Evolutionary conservation across 1,140 invertebrate species (phyloP).

Genomic region (Holotrichia oblita): DNA sequence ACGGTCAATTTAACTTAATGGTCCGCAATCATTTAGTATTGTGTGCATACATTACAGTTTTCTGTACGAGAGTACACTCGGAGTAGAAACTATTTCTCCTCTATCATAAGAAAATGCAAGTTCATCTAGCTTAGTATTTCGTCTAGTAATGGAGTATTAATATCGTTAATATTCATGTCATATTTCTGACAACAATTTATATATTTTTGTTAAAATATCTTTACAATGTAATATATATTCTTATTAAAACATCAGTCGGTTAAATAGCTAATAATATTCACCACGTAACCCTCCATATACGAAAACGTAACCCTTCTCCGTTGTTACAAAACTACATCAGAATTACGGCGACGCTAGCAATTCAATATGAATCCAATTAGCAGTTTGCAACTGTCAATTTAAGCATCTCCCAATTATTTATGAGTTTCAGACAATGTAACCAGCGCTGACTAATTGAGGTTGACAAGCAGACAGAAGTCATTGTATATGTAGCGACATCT

Average conservation of each 20-base stretch:
- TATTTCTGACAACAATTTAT: not conserved
- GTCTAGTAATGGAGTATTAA: not conserved
- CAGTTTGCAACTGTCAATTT: constrained; percentile 17
- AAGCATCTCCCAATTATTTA: constrained; percentile 2
- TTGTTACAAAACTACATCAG: not conserved
- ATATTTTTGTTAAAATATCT: too few relatives aligned
- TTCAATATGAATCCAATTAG: constrained; percentile 17
- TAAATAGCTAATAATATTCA: too few relatives aligned
- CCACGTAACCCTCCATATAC: too few relatives aligned
- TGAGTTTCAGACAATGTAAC: constrained; percentile 2
- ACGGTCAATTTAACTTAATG: constrained; percentile 26
- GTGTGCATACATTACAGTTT: not conserved
- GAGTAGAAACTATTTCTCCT: not conserved
- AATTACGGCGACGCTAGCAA: not conserved
- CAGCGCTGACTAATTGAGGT: constrained; percentile 11
- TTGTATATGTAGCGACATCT: not conserved
- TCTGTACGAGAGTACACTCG: not conserved
- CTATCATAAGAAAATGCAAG: not conserved
- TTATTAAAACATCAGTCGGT: too few relatives aligned
- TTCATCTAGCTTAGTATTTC: not conserved
- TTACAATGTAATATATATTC: too few relatives aligned
- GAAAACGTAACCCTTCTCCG: not conserved
- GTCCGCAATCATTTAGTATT: not conserved
- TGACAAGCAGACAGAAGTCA: constrained; percentile 15
- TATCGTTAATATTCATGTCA: too few relatives aligned